Conservation (phyloP, 2,888 invertebrate species). For the Caradrina clavipalpis region DNA sequence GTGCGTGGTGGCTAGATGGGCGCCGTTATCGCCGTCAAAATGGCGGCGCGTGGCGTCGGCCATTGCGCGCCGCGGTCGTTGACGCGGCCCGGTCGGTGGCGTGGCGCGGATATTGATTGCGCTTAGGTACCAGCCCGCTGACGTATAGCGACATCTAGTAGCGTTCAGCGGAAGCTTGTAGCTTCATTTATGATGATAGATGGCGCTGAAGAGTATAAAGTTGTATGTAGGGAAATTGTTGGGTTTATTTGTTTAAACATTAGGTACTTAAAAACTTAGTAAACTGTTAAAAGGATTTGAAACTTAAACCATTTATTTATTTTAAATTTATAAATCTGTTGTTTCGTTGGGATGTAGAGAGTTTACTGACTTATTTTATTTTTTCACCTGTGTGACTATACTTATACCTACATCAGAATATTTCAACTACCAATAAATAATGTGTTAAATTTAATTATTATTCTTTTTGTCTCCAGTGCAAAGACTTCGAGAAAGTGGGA, state of each 20-base stretch:
- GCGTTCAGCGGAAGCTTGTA: slow-evolving; percentile 28
- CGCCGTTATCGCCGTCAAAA: slow-evolving; percentile 84
- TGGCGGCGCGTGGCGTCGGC: slow-evolving; percentile 81
- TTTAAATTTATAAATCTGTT: not conserved
- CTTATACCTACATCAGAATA: too few relatives aligned
- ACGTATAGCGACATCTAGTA: slow-evolving; percentile 80
- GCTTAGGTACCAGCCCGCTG: slow-evolving; percentile 53
- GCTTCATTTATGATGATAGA: slow-evolving; percentile 62
- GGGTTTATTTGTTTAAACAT: not conserved
- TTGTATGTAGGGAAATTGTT: not conserved
- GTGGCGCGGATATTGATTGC: slow-evolving; percentile 75
- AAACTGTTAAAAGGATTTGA: not conserved
- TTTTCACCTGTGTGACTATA: not conserved
- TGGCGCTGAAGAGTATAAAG: slow-evolving; percentile 64
- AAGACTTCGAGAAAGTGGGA: slow-evolving; percentile 96
- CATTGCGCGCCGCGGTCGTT: slow-evolving; percentile 83
- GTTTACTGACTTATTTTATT: not conserved
- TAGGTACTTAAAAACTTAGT: too few relatives aligned
- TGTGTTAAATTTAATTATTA: slow-evolving; percentile 11
- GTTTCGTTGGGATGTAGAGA: not conserved
- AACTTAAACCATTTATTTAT: not conserved
- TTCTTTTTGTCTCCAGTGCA: slow-evolving; percentile 91
- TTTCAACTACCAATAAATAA: not conserved
- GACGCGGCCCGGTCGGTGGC: slow-evolving; percentile 77
- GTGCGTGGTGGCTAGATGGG: slow-evolving; percentile 67